Evolutionary conservation across 2,888 invertebrate genomes (phyloP), one percentile per base, ranked within the genome.

Genomic region (Elaeidobius kamerunicus): DNA sequence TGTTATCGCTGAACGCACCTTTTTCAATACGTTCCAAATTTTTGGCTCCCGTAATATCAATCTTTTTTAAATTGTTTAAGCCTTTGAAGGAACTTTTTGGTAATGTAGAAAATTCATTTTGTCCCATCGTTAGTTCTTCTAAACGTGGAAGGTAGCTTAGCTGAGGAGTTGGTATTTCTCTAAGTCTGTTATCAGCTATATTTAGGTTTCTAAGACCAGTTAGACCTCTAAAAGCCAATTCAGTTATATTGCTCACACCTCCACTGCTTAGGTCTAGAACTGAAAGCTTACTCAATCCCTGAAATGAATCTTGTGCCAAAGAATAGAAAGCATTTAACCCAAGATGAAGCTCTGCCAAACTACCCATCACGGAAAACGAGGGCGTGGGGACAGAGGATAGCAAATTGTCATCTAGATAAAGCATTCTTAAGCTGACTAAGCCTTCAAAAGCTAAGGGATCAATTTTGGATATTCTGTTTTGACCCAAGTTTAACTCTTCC

Each of bases 351-450:
- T 91, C 91, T 2, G 91, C 91, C 50, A 92, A 76, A 61, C 85
- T 85, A 47, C 84, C 85, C 62, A 91, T 73, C 2, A 86, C 79
- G 17, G 83, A 79, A 65, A 90, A 84, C 1, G 86, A 82, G 15
- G 80, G 73, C 1, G 88, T 85, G 12, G 91, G 91, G 44, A 91
- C 84, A 1, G 82, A 77, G 60, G 82, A 86, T 56, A 92, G 71
- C 55, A 87, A 85, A 70, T 92, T 92, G 69, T 91, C 91, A 66
- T 92, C 91, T 57, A 92, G 75, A 70, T 88, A 89, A 9, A 92
- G 75, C 15, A 91, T 85, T 55, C 89, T 78, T 47, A 92, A 75
- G 11, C 86, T 84, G 2, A 80, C 76, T 42, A 92, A 71, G 1
- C 88, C 89, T 45, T 85, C 82, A 63, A 92, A 88, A 2, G 91